Conservation (phyloP, 1,140 invertebrate species). For the Drosophila burlai region DNA sequence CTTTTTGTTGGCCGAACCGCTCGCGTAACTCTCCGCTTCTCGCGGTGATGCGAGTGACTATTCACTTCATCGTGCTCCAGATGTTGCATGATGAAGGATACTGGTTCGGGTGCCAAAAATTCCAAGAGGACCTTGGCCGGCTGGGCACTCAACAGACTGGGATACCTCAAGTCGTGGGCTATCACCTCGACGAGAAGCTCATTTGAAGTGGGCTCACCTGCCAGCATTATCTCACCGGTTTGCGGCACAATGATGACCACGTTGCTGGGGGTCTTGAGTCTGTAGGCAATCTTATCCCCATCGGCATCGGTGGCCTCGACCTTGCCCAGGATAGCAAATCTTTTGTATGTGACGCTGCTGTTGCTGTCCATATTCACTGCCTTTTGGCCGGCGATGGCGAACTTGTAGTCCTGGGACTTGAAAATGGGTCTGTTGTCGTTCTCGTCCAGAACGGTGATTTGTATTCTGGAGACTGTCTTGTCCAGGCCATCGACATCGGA, state of each 20-base stretch:
- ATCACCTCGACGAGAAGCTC: constrained; percentile 90
- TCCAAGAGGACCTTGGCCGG: constrained; percentile 91
- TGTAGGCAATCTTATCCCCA: constrained; percentile 94
- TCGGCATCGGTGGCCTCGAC: constrained; percentile 94
- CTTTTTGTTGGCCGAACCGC: constrained; percentile 96
- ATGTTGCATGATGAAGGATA: constrained; percentile 84
- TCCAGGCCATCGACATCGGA: constrained; percentile 90
- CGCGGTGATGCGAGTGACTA: constrained; percentile 87
- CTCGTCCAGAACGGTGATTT: constrained; percentile 91
- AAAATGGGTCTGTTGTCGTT: constrained; percentile 97
- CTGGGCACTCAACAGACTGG: constrained; percentile 88
- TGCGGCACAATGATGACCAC: constrained; percentile 95
- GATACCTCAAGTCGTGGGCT: constrained; percentile 92
- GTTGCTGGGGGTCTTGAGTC: constrained; percentile 91
- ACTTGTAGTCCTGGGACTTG: constrained; percentile 91
- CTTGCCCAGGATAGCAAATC: constrained; percentile 92
- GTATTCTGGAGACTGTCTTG: constrained; percentile 90
- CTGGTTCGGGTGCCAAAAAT: constrained; percentile 88
- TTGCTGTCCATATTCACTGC: constrained; percentile 86
- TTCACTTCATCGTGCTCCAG: constrained; percentile 87
- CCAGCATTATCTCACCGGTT: constrained; percentile 94
- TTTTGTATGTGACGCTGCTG: constrained; percentile 88
- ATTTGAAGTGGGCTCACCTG: constrained; percentile 90
- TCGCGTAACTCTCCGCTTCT: constrained; percentile 93
- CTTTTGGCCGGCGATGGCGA: constrained; percentile 89